These are phyloP conservation scores for Eupithecia subumbrata DNA, from an alignment of 2,888 invertebrate genomes.

Conservation along the genomic window DNA sequence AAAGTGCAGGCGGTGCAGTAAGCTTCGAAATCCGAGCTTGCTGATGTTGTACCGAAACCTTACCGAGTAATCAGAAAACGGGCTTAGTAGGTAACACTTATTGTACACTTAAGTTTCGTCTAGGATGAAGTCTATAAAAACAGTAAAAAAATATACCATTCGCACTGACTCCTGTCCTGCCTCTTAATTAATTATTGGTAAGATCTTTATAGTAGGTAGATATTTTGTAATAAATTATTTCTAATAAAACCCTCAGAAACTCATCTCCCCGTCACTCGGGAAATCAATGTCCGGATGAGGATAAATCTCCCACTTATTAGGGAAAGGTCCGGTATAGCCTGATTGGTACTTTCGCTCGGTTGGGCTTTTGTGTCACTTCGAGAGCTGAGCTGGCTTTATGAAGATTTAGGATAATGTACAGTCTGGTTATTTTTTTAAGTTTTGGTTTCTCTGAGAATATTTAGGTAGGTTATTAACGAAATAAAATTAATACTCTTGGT, in stretches of 20 bases:
- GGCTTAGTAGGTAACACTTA: too few relatives aligned
- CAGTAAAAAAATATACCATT: neutral
- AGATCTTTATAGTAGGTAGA: neutral
- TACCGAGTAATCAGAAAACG: too few relatives aligned
- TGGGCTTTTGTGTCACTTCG: constrained; percentile 7
- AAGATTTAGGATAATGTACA: neutral
- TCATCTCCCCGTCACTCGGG: constrained; percentile 46
- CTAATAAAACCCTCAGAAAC: constrained; percentile 21
- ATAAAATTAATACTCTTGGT: neutral
- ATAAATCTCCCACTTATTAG: constrained; percentile 13
- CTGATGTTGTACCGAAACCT: too few relatives aligned
- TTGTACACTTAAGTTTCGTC: neutral
- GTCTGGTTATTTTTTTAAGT: neutral
- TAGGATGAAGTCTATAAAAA: neutral
- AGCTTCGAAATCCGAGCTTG: too few relatives aligned
- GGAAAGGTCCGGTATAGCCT: neutral
- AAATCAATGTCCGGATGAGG: constrained; percentile 47
- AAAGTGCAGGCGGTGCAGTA: too few relatives aligned
- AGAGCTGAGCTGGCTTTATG: neutral
- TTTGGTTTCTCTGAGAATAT: neutral
- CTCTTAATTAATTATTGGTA: neutral
- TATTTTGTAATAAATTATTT: constrained; percentile 15
- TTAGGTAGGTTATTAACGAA: neutral
- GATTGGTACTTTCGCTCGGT: constrained; percentile 7
- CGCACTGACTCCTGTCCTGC: neutral